Evolutionary conservation across 2,113 vertebrate genomes (phyloP).

Genomic region (Macaca mulatta): DNA sequence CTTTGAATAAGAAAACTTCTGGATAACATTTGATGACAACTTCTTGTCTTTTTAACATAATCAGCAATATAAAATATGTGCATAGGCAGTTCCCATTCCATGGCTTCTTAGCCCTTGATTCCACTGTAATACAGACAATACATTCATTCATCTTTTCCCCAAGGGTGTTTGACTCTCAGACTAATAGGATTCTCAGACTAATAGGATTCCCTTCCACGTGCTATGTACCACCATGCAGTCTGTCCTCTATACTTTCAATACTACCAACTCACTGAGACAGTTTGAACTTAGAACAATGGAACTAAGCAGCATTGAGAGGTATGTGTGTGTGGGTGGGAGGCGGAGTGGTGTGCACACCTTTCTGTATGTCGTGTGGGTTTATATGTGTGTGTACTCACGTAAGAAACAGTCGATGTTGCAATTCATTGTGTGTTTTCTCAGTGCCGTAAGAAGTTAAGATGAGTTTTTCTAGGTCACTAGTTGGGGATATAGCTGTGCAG

Average conservation of each 20-base stretch:
- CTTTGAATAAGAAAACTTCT: neutral
- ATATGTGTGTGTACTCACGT: neutral
- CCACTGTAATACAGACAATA: neutral
- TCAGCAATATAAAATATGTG: neutral
- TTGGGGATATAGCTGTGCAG: neutral
- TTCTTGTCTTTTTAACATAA: neutral
- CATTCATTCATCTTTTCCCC: neutral
- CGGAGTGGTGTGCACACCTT: no score
- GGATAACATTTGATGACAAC: neutral
- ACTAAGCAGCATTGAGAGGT: neutral
- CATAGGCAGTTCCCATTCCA: neutral
- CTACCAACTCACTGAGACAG: neutral
- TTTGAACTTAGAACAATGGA: neutral
- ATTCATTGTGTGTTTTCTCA: neutral
- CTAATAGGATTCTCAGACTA: neutral
- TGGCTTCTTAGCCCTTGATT: neutral
- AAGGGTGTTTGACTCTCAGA: neutral
- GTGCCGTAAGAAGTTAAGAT: neutral
- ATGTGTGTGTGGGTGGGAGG: neutral
- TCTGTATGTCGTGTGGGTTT: neutral
- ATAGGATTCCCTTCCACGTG: neutral
- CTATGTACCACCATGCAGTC: accelerated
- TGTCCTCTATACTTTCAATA: accelerated
- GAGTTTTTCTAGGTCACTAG: neutral
- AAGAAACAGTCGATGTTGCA: neutral